These are phyloP conservation scores for Radopholus similis DNA, from an alignment of 1,140 invertebrate species.

Conservation along the genomic window DNA sequence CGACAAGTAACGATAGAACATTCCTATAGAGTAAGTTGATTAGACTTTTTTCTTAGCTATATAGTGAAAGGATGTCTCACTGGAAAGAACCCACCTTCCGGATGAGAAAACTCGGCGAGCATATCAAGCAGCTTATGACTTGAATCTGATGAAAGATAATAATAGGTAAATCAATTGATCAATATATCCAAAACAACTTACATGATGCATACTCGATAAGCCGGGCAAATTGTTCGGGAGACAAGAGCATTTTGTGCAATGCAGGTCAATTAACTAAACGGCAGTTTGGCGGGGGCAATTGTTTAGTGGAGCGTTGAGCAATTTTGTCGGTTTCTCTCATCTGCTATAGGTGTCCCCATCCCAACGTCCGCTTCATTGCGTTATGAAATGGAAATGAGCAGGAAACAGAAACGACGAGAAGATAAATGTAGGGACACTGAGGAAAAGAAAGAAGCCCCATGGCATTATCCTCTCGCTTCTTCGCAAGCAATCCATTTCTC, in stretches of 20 bases:
- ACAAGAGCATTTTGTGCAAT: constrained; percentile 49
- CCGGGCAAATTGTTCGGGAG: constrained; percentile 56
- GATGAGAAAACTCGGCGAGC: constrained; percentile 54
- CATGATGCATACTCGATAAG: constrained; percentile 58
- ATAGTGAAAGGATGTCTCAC: neutral
- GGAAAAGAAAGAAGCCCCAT: too few species aligned
- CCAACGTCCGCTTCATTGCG: too few species aligned
- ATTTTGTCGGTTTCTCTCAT: too few species aligned
- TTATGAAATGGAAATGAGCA: too few species aligned
- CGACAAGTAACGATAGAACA: constrained; percentile 54
- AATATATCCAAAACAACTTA: constrained; percentile 41
- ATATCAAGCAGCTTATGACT: constrained; percentile 56
- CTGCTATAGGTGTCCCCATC: too few species aligned
- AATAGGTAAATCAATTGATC: neutral
- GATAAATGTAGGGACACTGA: too few species aligned
- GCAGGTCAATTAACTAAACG: neutral
- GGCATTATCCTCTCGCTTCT: too few species aligned
- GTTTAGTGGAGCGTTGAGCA: too few species aligned
- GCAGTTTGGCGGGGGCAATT: neutral
- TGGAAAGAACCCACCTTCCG: constrained; percentile 29
- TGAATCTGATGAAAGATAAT: constrained; percentile 42
- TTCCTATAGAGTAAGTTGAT: constrained; percentile 22
- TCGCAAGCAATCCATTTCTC: too few species aligned
- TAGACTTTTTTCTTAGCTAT: neutral
- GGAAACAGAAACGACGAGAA: too few species aligned